phyloP scores from a whole-genome alignment of 2,797 vertebrate species.

The Podargus strigoides region DNA sequence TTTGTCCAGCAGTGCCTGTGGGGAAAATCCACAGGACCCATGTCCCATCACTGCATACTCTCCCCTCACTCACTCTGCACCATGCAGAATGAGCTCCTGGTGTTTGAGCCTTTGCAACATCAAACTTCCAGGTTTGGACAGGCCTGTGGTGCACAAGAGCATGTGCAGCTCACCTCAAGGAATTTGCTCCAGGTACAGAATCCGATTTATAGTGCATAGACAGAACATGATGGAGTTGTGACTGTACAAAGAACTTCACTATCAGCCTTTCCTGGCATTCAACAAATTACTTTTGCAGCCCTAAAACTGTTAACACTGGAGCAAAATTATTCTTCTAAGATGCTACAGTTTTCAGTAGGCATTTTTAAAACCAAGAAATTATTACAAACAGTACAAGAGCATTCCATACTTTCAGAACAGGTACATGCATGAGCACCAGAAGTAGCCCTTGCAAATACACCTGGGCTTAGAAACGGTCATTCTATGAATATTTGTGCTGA shows the following conservation, averaged over 20 bases:
- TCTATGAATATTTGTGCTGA: neutral
- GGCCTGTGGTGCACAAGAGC: rapidly evolving
- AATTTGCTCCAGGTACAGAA: neutral
- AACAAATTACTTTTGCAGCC: neutral
- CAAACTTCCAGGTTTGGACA: neutral
- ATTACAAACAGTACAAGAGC: neutral
- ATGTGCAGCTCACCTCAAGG: neutral
- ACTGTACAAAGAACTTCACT: neutral
- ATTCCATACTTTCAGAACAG: neutral
- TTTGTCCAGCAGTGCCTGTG: neutral
- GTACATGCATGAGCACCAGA: neutral
- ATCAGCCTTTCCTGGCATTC: neutral
- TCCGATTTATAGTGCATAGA: neutral
- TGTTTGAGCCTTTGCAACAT: neutral
- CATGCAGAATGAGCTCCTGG: rapidly evolving
- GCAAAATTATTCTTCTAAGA: neutral
- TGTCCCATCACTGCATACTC: neutral
- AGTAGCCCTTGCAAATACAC: neutral
- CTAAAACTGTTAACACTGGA: neutral
- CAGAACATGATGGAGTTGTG: neutral
- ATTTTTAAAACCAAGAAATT: neutral
- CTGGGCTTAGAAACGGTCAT: neutral
- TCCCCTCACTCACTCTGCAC: neutral
- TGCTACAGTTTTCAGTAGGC: neutral
- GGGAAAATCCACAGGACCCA: neutral